These are phyloP conservation scores for Tuta absoluta DNA, from an alignment of 2,888 invertebrate species.

Conservation along the genomic window DNA sequence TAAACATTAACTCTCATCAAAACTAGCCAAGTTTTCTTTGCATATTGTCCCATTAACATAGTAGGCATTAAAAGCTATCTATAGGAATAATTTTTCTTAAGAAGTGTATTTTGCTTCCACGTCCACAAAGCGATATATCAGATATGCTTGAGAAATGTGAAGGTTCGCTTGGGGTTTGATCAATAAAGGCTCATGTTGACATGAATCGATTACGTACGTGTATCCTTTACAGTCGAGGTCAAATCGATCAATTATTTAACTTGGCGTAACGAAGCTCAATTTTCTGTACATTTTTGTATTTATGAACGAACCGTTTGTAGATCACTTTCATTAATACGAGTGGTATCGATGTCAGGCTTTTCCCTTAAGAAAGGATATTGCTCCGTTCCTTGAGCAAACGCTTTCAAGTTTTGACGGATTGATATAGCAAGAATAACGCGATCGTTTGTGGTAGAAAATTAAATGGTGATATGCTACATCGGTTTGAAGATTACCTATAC, in stretches of 20 bases:
- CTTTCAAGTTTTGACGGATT: conserved; percentile 5
- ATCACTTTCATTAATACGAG: background rate
- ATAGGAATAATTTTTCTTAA: background rate
- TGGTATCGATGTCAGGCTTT: background rate
- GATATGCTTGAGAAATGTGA: conserved; percentile 14
- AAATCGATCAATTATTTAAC: background rate
- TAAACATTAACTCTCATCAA: too few relatives aligned
- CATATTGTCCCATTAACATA: too few relatives aligned
- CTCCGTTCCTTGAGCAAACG: conserved; percentile 2
- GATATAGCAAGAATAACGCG: background rate
- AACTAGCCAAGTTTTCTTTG: too few relatives aligned
- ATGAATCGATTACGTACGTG: conserved; percentile 7
- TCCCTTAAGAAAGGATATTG: background rate
- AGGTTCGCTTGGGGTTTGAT: conserved; percentile 17
- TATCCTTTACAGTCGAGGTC: conserved; percentile 8
- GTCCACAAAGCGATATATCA: conserved; percentile 20
- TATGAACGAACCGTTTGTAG: conserved; percentile 4
- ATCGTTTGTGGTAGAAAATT: background rate
- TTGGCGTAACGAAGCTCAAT: background rate
- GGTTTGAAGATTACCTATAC: background rate
- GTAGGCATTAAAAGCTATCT: too few relatives aligned
- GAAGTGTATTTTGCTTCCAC: background rate
- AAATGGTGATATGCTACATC: background rate
- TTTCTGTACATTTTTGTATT: background rate
- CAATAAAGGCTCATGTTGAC: conserved; percentile 29